Evolutionary conservation across 2,113 vertebrate genomes (phyloP).

Genomic region (Caretta caretta): DNA sequence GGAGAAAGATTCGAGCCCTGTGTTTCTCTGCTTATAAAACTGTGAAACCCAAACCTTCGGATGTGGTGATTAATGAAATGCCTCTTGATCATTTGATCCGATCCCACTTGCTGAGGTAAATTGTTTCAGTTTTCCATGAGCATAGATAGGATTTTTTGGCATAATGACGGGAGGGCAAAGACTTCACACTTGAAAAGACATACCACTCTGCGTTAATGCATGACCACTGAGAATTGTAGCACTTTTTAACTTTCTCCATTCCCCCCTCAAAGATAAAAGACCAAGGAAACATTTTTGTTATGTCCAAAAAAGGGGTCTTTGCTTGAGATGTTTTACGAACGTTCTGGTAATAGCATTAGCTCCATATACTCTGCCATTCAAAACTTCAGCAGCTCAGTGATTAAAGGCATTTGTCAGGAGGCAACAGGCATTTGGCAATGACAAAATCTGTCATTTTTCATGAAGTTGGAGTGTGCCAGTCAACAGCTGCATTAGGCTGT

Average conservation of each 20-base stretch:
- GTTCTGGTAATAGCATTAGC: constrained; percentile 34
- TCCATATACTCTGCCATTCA: constrained; percentile 44
- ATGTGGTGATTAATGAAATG: constrained; percentile 82
- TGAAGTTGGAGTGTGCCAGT: constrained; percentile 87
- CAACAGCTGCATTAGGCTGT: constrained; percentile 87
- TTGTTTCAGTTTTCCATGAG: constrained; percentile 79
- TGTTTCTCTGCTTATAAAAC: constrained; percentile 76
- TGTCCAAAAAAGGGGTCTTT: background rate
- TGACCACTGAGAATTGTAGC: constrained; percentile 40
- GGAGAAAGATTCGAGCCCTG: constrained; percentile 73
- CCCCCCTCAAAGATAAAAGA: constrained; percentile 62
- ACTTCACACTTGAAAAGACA: constrained; percentile 72
- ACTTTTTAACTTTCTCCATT: constrained; percentile 57
- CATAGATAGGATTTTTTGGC: constrained; percentile 74
- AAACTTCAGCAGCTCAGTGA: constrained; percentile 69
- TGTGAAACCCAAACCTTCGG: constrained; percentile 78
- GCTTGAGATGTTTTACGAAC: background rate
- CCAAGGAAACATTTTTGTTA: constrained; percentile 55
- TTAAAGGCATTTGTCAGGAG: constrained; percentile 78
- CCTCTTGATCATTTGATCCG: constrained; percentile 73
- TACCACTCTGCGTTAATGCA: constrained; percentile 57
- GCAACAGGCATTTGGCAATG: constrained; percentile 84
- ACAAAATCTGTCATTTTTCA: constrained; percentile 86
- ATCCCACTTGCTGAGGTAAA: constrained; percentile 76
- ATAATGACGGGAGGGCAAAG: constrained; percentile 66